phyloP scores from a whole-genome alignment of 2,113 vertebrate species.

The Phoenicopterus ruber region DNA sequence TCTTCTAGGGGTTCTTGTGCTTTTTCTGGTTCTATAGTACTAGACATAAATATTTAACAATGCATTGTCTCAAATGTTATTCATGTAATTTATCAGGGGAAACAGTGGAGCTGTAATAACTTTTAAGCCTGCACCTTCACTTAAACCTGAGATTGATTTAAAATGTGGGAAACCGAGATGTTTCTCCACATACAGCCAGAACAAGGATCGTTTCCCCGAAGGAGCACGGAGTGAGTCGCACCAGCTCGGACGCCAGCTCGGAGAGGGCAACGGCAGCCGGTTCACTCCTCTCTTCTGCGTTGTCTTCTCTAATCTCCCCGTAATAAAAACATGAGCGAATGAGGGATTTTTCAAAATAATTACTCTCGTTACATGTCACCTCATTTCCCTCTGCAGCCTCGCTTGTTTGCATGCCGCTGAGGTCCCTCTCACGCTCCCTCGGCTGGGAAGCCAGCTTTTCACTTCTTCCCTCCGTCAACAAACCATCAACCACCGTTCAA shows the following conservation, averaged over 20 bases:
- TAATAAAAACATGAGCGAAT: neutral
- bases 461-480: neutral
- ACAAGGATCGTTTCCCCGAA: constrained; percentile 19
- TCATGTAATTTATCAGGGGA: constrained; percentile 84
- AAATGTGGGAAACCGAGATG: constrained; percentile 45
- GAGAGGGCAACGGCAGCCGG: fast-evolving
- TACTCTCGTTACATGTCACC: neutral
- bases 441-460: neutral
- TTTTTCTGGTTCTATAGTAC: constrained; percentile 80
- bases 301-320: neutral
- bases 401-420: fast-evolving
- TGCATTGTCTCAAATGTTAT: constrained; percentile 87
- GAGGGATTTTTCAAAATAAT: neutral
- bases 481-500: neutral
- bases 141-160: constrained; percentile 80
- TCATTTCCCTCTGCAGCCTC: neutral
- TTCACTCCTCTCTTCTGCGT: neutral
- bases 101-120: constrained; percentile 77
- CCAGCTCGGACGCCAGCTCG: neutral
- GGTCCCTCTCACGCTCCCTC: neutral
- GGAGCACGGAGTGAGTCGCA: neutral
- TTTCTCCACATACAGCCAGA: constrained; percentile 12
- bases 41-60: constrained; percentile 87
- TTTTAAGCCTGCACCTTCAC: constrained; percentile 79
- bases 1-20: constrained; percentile 80